Conservation (phyloP, 2,113 vertebrate species). For the Myotis davidii region DNA sequence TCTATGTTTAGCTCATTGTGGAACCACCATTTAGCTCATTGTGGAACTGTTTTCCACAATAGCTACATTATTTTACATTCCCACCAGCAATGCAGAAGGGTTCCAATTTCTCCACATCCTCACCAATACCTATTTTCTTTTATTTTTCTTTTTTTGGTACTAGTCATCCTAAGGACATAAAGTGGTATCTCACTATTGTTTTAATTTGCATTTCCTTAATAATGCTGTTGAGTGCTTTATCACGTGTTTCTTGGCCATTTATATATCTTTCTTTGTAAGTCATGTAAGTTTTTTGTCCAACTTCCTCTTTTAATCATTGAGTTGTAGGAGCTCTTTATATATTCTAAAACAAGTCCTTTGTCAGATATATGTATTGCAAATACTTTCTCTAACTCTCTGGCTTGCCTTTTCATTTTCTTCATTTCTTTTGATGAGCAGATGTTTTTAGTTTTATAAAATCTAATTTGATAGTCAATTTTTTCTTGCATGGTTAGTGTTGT, state of each 20-base stretch:
- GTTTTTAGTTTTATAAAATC: slow-evolving; percentile 16
- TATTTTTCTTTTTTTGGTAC: no score
- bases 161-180: neutral
- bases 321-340: neutral
- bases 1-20: neutral
- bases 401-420: neutral
- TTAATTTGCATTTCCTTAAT: neutral
- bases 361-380: neutral
- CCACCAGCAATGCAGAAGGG: no score
- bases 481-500: neutral
- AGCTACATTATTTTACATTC: no score
- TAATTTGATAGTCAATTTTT: neutral
- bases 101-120: no score
- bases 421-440: neutral
- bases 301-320: neutral
- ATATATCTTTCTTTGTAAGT: neutral
- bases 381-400: neutral
- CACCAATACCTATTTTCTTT: no score
- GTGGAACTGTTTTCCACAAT: no score
- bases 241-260: neutral
- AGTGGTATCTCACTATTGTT: neutral
- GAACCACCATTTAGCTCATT: neutral
- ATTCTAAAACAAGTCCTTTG: neutral
- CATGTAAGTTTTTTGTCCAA: neutral
- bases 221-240: neutral